A percentile compares a stretch with the other conserved stretches of the same genome.
These are phyloP conservation scores for Sminthurinus aureus DNA, from an alignment of 2,888 invertebrate genomes.

Conservation along the genomic window DNA sequence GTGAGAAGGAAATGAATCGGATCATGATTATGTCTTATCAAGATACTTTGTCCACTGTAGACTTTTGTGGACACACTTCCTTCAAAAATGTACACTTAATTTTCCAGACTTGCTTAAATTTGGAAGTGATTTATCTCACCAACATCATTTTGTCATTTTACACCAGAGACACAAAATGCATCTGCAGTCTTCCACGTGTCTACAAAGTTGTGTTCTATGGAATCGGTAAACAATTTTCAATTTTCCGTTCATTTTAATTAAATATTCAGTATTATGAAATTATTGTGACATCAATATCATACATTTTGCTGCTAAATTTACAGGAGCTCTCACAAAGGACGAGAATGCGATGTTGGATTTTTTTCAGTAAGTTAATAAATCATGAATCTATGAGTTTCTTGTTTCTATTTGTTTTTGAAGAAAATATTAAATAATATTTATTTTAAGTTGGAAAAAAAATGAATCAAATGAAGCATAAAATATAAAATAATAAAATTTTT, in stretches of 20 bases:
- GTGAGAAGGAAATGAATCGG: background rate
- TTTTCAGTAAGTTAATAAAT: background rate
- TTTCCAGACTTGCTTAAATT: background rate
- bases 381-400: background rate
- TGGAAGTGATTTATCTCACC: slow-evolving; percentile 3
- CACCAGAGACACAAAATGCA: background rate
- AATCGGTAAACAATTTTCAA: background rate
- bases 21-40: background rate
- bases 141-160: slow-evolving; percentile 7
- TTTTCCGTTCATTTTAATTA: no score
- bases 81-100: slow-evolving; percentile 9
- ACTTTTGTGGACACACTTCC: background rate
- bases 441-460: no score
- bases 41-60: background rate
- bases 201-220: background rate
- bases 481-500: background rate
- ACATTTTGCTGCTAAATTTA: no score
- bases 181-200: background rate
- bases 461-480: background rate
- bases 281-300: no score
- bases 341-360: background rate
- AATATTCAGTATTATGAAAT: no score
- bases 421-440: no score
- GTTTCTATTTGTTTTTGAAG: no score
- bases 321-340: background rate